These are phyloP conservation scores for Heliothis peltigera DNA, from an alignment of 2,888 invertebrate genomes.

Conservation along the genomic window DNA sequence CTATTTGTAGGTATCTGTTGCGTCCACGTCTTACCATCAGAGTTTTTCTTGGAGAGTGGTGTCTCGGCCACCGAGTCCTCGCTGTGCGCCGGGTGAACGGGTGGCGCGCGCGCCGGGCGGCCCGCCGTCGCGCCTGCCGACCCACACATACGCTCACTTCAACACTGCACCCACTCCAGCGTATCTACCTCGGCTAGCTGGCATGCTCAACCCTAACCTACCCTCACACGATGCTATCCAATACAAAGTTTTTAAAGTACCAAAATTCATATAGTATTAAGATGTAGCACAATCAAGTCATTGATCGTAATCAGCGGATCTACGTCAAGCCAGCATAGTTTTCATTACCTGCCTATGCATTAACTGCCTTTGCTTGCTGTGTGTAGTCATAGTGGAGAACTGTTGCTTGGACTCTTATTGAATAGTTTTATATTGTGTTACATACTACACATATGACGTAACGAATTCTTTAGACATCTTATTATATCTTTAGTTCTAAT, in stretches of 20 bases:
- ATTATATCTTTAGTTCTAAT: too few species aligned
- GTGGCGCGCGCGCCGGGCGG: conserved; percentile 81
- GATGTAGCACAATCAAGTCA: conserved; percentile 17
- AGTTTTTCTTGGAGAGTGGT: conserved; percentile 94
- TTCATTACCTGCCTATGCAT: conserved; percentile 58
- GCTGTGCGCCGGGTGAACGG: conserved; percentile 93
- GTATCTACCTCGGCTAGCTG: conserved; percentile 37
- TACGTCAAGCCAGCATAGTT: conserved; percentile 45
- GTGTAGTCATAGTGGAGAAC: conserved; percentile 62
- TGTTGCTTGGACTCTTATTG: conserved; percentile 36
- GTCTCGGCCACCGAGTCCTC: conserved; percentile 95
- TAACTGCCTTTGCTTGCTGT: conserved; percentile 71
- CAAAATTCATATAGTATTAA: conserved; percentile 21
- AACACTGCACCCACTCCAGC: conserved; percentile 69
- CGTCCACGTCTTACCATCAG: conserved; percentile 93
- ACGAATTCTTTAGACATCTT: background rate
- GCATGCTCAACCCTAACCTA: conserved; percentile 16
- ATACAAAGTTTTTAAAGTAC: conserved; percentile 12
- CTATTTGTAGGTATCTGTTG: conserved; percentile 66
- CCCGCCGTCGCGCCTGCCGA: conserved; percentile 87
- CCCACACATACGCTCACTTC: conserved; percentile 86
- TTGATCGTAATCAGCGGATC: conserved; percentile 39
- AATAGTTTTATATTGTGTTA: conserved; percentile 20
- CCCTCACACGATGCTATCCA: conserved; percentile 7
- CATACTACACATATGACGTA: background rate